These are phyloP conservation scores for Lasioglossum pauxillum DNA, from an alignment of 2,888 invertebrate genomes.

Conservation along the genomic window DNA sequence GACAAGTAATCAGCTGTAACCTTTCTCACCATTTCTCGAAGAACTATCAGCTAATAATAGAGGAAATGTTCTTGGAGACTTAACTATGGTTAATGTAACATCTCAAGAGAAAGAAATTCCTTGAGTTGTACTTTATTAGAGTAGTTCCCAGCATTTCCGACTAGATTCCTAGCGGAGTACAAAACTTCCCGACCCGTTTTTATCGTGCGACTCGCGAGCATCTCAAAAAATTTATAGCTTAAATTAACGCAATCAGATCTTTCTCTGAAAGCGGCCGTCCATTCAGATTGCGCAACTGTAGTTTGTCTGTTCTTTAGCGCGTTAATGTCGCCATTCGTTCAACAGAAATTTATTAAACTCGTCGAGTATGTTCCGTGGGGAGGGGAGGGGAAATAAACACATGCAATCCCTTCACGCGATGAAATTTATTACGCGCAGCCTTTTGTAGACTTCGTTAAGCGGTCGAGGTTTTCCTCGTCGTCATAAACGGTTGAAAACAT, in stretches of 20 bases:
- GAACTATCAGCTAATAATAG: no score
- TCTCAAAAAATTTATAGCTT: conserved; percentile 15
- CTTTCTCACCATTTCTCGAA: no score
- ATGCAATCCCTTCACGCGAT: conserved; percentile 40
- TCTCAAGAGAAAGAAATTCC: neutral
- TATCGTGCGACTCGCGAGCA: neutral
- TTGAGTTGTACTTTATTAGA: neutral
- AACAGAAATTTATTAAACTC: conserved; percentile 26
- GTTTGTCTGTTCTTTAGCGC: conserved; percentile 1
- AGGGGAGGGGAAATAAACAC: neutral
- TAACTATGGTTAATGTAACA: neutral
- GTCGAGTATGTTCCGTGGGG: neutral
- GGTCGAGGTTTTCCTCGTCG: conserved; percentile 30
- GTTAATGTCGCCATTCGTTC: neutral
- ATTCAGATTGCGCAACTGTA: conserved; percentile 1
- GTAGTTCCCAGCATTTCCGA: neutral
- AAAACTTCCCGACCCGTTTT: neutral
- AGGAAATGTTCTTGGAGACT: neutral
- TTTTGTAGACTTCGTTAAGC: conserved; percentile 17
- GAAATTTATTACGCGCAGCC: conserved; percentile 36
- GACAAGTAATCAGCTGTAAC: no score
- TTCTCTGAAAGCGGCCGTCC: neutral
- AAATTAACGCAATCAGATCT: neutral
- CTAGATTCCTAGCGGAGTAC: neutral
- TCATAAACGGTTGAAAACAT: conserved; percentile 27